phyloP scores from a whole-genome alignment of 2,113 vertebrate genomes.

The Perca fluviatilis region DNA sequence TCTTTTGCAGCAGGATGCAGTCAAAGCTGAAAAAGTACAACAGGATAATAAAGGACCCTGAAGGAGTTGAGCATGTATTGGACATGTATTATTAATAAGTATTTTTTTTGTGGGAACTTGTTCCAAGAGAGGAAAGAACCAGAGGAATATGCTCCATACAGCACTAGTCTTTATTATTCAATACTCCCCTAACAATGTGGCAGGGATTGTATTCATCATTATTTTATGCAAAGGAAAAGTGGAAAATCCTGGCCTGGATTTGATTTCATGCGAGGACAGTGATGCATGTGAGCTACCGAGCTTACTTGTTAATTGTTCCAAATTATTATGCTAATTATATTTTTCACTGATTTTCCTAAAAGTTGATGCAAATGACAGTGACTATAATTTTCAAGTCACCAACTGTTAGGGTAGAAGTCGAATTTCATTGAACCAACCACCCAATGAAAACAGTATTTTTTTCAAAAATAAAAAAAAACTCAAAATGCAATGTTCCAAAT shows the following conservation, averaged over 20 bases:
- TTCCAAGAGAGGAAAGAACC: constrained; percentile 48
- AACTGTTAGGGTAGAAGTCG: no score
- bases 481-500: no score
- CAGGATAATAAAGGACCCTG: constrained; percentile 65
- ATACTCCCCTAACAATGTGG: constrained; percentile 57
- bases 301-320: constrained; percentile 7
- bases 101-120: constrained; percentile 70
- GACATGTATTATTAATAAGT: constrained; percentile 77
- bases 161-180: constrained; percentile 66
- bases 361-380: no score
- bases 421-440: no score
- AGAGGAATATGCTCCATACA: constrained; percentile 57
- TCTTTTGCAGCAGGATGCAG: constrained; percentile 47
- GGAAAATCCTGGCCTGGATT: constrained; percentile 47
- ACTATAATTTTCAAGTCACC: no score
- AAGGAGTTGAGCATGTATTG: constrained; percentile 66
- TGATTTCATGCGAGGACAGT: constrained; percentile 28
- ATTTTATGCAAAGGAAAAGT: constrained; percentile 66
- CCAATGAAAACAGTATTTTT: no score
- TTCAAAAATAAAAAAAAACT: no score
- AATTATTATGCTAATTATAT: no score
- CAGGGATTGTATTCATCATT: constrained; percentile 65
- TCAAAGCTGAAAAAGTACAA: constrained; percentile 41
- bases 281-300: constrained; percentile 34
- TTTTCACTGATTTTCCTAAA: no score